Evolutionary conservation across 2,888 invertebrate genomes (phyloP).

Genomic region (Leucania comma): DNA sequence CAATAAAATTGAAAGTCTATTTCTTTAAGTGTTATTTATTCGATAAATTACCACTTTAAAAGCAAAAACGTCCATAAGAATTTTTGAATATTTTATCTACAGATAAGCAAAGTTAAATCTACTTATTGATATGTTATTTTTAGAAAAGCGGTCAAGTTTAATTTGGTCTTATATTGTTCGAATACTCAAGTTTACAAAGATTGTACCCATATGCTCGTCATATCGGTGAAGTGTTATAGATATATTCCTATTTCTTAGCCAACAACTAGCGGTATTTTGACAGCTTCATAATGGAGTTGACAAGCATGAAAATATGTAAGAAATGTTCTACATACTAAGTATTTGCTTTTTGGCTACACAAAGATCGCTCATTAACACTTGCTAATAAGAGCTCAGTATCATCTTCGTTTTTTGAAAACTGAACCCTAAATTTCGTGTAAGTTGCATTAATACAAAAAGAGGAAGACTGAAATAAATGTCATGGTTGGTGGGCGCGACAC

Average conservation of each 20-base stretch:
- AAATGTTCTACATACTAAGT: conserved; percentile 19
- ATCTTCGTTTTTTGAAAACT: conserved; percentile 5
- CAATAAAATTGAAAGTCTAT: conserved; percentile 11
- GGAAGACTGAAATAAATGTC: conserved; percentile 77
- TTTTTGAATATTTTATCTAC: neutral
- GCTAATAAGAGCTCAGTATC: neutral
- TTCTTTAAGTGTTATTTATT: neutral
- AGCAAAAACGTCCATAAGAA: neutral
- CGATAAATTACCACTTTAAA: neutral
- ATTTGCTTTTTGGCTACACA: conserved; percentile 15
- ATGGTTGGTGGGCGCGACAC: conserved; percentile 76
- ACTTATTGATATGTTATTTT: conserved; percentile 3
- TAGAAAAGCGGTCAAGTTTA: conserved; percentile 27
- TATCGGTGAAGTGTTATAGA: neutral
- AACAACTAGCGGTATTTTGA: conserved; percentile 34
- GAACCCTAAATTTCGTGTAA: conserved; percentile 42
- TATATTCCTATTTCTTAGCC: neutral
- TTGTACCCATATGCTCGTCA: neutral
- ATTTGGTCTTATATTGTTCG: conserved; percentile 38
- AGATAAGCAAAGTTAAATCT: conserved; percentile 3
- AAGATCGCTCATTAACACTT: conserved; percentile 10
- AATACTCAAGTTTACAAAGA: conserved; percentile 17
- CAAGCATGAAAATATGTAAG: conserved; percentile 16
- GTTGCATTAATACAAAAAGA: conserved; percentile 64
- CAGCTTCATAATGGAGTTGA: conserved; percentile 27